Evolutionary conservation across 2,797 vertebrate species (phyloP).

Genomic region (Macroramphosus scolopax): DNA sequence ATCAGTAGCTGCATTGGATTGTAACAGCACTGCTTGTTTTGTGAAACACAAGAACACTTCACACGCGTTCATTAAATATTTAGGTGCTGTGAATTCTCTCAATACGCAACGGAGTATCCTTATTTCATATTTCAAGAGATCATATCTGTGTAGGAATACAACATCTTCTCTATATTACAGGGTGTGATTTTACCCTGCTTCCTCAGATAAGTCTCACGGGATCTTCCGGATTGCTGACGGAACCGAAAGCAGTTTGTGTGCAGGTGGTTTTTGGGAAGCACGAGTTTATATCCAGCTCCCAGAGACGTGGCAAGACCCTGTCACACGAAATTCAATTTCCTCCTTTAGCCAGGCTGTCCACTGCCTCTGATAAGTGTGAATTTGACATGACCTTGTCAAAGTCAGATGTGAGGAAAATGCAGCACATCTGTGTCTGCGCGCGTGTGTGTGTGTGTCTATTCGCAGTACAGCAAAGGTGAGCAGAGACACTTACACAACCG

Average conservation of each 20-base stretch:
- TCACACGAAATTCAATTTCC: constrained; percentile 69
- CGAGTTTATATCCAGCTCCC: constrained; percentile 32
- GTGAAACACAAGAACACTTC: constrained; percentile 25
- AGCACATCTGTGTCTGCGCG: constrained; percentile 15
- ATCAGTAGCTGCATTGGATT: constrained; percentile 7
- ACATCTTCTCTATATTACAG: constrained; percentile 21
- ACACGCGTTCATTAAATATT: constrained; percentile 17
- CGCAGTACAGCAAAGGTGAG: constrained; percentile 25
- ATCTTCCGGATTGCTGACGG: constrained; percentile 17
- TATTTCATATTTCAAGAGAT: constrained; percentile 32
- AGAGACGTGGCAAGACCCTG: constrained; percentile 46
- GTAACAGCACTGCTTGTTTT: constrained; percentile 5
- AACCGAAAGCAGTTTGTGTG: constrained; percentile 49
- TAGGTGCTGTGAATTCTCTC: constrained; percentile 25
- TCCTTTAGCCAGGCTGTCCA: constrained; percentile 51
- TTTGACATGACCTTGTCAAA: constrained; percentile 74
- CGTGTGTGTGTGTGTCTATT: constrained; percentile 23
- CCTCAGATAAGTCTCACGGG: constrained; percentile 17
- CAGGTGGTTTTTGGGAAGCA: constrained; percentile 12
- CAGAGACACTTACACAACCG: too few relatives aligned
- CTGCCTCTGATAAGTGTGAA: constrained; percentile 56
- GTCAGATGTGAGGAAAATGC: constrained; percentile 57
- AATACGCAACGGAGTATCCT: constrained; percentile 4
- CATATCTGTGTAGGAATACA: constrained; percentile 21
- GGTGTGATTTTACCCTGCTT: constrained; percentile 28